Percentiles rank a stretch among this genome's conserved stretches.
Evolutionary conservation across 2,888 invertebrate genomes (phyloP).

Genomic region (Rotaria socialis): DNA sequence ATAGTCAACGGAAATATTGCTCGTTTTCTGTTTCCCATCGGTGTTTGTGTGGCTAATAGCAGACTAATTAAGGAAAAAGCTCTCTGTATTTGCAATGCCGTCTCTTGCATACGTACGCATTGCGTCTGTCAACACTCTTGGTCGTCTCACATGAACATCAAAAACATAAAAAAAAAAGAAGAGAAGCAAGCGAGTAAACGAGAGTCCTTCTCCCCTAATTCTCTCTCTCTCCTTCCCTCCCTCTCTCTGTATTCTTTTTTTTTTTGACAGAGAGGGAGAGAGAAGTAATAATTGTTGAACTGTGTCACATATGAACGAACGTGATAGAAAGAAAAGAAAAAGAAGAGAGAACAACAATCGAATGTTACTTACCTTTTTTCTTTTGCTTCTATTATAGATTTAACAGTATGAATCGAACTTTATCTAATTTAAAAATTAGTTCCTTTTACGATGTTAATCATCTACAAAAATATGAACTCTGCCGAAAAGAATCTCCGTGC

Average conservation of each 20-base stretch:
- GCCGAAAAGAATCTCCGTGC: neutral
- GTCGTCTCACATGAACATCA: conserved; percentile 16
- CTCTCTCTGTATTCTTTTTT: neutral
- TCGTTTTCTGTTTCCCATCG: neutral
- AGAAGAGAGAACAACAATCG: neutral
- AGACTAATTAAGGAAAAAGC: conserved; percentile 11
- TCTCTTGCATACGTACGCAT: conserved; percentile 20
- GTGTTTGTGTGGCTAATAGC: neutral
- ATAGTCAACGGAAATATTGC: neutral
- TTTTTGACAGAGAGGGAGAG: neutral
- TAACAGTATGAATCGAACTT: conserved; percentile 28
- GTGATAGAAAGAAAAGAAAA: conserved; percentile 5
- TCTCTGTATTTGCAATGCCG: neutral
- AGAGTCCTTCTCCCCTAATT: neutral
- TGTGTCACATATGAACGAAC: conserved; percentile 17
- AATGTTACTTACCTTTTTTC: neutral
- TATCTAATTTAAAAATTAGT: conserved; percentile 11
- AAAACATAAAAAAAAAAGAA: neutral
- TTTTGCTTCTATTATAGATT: neutral
- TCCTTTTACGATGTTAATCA: conserved; percentile 1
- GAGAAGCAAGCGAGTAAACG: neutral
- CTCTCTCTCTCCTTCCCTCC: conserved; percentile 18
- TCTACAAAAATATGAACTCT: neutral
- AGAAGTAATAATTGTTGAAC: conserved; percentile 29
- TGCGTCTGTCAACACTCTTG: conserved; percentile 7